Evolutionary conservation across 2,888 invertebrate genomes (phyloP), one percentile per base, ranked within the genome.

Genomic region (Synanthedon andrenaeformis): DNA sequence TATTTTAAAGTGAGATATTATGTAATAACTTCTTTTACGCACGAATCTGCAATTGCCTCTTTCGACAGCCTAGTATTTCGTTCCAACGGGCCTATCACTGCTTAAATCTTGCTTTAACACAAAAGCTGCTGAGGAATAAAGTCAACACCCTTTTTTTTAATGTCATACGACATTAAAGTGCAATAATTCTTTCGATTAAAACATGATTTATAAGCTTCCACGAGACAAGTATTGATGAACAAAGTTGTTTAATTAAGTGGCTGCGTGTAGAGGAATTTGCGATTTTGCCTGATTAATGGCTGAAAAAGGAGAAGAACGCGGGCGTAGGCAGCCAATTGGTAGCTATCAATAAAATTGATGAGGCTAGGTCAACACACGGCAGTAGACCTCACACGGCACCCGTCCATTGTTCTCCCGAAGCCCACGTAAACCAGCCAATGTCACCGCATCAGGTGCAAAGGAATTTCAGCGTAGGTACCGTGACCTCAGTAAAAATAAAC

Each of bases 401-500:
- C 19, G 23, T 14, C 17, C 53, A 55, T 55, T 55, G 52, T 55
- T 53, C 14, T 28, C 55, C 57, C 55, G 54, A 54, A 42, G 54
- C 54, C 52, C 56, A 57, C 58, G 58, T 56, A 56, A 55, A 54
- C 51, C 51, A 52, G 49, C 58, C 59, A 56, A 58, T 58, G 60
- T 56, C 60, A 56, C 51, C 48, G 28, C 55, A 54, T 53, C 56
- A 61, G 59, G 57, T 58, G 56, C 63, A 65, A 35, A 63, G 67
- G 67, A 65, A 70, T 72, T 66, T 72, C 64, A 68, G 76, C 76
- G 75, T 75, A 79, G 79, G 79, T 69, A 69, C 66, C 35, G 60
- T 69, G 72, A 68, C 79, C 81, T 78, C 67, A 67, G 61, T 74
- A 61, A 66, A 74, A 79, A 76, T 75, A 76, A 66, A 61, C 58